These are phyloP conservation scores for Thalpophila matura DNA, from an alignment of 2,888 invertebrate species.

Conservation along the genomic window DNA sequence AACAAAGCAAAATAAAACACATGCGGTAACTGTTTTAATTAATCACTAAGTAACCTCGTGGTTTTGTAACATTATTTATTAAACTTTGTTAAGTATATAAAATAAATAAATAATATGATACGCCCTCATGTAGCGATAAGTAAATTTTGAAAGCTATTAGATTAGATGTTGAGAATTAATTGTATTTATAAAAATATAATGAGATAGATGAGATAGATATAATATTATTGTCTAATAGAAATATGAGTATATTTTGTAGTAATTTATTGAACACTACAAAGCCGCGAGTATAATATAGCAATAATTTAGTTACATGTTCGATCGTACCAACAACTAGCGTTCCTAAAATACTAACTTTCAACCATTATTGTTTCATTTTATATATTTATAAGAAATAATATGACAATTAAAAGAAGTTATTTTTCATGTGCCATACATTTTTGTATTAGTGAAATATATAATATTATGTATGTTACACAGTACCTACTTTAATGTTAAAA, in stretches of 20 bases:
- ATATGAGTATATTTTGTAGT: slow-evolving; percentile 41
- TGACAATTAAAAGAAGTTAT: slow-evolving; percentile 62
- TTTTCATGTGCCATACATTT: slow-evolving; percentile 73
- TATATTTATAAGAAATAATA: slow-evolving; percentile 40
- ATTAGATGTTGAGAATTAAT: slow-evolving; percentile 42
- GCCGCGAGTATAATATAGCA: slow-evolving; percentile 4
- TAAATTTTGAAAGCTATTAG: slow-evolving; percentile 40
- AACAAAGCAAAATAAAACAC: not conserved
- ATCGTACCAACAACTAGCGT: slow-evolving; percentile 27
- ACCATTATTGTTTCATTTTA: slow-evolving; percentile 25
- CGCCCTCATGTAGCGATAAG: slow-evolving; percentile 21
- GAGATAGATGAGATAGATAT: slow-evolving; percentile 22
- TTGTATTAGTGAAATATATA: slow-evolving; percentile 39
- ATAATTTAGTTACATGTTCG: slow-evolving; percentile 2
- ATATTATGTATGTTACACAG: not conserved
- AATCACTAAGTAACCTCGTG: not conserved
- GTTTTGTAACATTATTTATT: slow-evolving; percentile 33
- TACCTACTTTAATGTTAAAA: not conserved
- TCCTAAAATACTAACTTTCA: slow-evolving; percentile 35
- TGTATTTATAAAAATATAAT: slow-evolving; percentile 40
- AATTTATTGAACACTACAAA: slow-evolving; percentile 18
- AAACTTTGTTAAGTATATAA: slow-evolving; percentile 11
- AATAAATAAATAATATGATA: slow-evolving; percentile 7
- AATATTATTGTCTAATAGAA: slow-evolving; percentile 30
- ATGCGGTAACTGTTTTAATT: not conserved